These are phyloP conservation scores for Sycobia sp. DNA, from an alignment of 1,140 invertebrate genomes.

Conservation along the genomic window DNA sequence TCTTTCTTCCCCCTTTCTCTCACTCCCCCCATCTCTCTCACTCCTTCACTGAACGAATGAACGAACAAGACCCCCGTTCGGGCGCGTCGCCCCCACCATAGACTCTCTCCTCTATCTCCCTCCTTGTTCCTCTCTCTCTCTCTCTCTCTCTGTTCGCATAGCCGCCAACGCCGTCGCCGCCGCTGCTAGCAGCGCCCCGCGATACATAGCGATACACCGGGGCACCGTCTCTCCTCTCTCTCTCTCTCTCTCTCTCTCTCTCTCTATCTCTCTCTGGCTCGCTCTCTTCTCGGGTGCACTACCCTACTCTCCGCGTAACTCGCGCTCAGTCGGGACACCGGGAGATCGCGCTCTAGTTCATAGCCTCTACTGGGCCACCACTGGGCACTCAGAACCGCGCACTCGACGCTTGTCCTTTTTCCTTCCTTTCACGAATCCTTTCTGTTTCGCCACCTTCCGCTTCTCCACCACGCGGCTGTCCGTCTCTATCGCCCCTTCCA, in stretches of 20 bases:
- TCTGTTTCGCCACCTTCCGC: background rate
- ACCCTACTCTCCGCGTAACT: conserved; percentile 50
- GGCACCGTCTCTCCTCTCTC: no score
- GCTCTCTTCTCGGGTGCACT: no score
- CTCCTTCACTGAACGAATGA: conserved; percentile 42
- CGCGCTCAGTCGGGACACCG: conserved; percentile 47
- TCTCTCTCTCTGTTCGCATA: conserved; percentile 9
- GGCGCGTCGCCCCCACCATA: conserved; percentile 42
- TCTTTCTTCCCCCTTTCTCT: conserved; percentile 43
- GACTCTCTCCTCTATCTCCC: conserved; percentile 25
- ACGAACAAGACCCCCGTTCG: conserved; percentile 44
- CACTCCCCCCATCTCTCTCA: no score
- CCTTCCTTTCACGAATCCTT: conserved; percentile 24
- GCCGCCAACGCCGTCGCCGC: conserved; percentile 43
- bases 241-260: no score
- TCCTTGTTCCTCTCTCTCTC: background rate
- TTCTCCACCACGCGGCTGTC: background rate
- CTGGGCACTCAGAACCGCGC: no score
- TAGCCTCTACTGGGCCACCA: conserved; percentile 49
- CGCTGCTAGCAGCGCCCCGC: no score
- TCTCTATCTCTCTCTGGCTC: no score
- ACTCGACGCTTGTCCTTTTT: conserved; percentile 32
- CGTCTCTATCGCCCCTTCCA: background rate
- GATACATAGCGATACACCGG: conserved; percentile 61
- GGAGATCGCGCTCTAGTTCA: conserved; percentile 49